These are phyloP conservation scores for Muscicapa comitata DNA, from an alignment of 2,797 vertebrate species.

Conservation along the genomic window DNA sequence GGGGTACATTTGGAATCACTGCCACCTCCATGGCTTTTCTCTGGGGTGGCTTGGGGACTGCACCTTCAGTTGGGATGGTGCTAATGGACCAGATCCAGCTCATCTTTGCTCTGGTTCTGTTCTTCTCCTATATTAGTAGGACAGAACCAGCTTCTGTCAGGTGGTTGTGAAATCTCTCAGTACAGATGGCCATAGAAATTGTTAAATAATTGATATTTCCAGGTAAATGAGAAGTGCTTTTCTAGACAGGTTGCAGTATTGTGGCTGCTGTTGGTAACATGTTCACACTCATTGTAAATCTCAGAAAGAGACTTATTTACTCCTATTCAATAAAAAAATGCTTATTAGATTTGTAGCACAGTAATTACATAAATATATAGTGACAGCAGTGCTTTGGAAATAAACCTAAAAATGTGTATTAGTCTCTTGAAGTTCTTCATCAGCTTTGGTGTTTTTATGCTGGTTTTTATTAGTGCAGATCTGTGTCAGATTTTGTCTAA, in stretches of 20 bases:
- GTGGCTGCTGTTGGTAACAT: not conserved
- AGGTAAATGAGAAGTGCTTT: not conserved
- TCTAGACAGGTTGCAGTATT: not conserved
- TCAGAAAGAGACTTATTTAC: not conserved
- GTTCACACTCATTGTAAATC: not conserved
- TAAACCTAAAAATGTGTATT: not conserved
- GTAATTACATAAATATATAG: not conserved
- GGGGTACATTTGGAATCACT: not conserved
- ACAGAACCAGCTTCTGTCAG: not conserved
- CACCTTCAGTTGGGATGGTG: not conserved
- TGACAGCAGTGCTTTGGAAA: not conserved
- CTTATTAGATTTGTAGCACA: not conserved
- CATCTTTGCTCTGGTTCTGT: not conserved
- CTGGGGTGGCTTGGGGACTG: accelerated
- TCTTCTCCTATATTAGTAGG: not conserved
- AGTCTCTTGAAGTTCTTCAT: not conserved
- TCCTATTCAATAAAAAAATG: not conserved
- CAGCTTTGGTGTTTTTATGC: not conserved
- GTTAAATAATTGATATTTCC: not conserved
- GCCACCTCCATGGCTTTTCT: not conserved
- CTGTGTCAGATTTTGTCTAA: not conserved
- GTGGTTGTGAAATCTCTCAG: accelerated
- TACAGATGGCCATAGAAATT: not conserved
- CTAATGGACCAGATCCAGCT: not conserved
- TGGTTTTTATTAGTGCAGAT: not conserved